These are phyloP conservation scores for Egretta garzetta DNA, from an alignment of 2,113 vertebrate genomes.

Conservation along the genomic window DNA sequence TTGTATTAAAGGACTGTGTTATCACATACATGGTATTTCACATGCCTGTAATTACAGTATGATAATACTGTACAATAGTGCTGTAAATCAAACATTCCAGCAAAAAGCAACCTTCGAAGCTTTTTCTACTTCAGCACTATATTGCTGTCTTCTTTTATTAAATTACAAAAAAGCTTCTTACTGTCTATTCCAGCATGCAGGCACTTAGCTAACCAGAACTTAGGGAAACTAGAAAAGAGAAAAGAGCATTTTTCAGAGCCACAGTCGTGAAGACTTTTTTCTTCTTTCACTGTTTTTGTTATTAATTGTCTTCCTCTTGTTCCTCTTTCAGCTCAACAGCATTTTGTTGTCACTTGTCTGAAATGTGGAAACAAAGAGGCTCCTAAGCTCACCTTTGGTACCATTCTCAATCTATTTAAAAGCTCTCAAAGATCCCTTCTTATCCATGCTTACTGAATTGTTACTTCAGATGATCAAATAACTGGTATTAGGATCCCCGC, in stretches of 20 bases:
- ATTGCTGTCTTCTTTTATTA: background rate
- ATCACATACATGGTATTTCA: background rate
- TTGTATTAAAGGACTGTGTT: background rate
- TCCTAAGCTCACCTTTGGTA: background rate
- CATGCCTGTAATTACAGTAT: background rate
- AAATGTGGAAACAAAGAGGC: background rate
- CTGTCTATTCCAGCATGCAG: background rate
- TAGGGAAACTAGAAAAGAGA: background rate
- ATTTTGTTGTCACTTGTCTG: background rate
- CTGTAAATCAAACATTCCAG: background rate
- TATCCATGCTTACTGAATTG: background rate
- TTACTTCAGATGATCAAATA: background rate
- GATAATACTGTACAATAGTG: background rate
- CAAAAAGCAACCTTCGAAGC: background rate
- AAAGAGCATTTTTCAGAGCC: background rate
- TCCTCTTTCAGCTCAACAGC: background rate
- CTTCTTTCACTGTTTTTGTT: background rate
- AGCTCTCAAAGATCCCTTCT: background rate
- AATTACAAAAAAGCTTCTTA: conserved; percentile 12
- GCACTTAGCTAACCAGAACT: background rate
- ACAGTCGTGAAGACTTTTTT: background rate
- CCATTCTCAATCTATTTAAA: background rate
- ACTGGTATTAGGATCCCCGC: background rate
- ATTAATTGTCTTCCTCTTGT: background rate
- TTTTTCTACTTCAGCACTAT: background rate